Conservation (phyloP, 1,140 invertebrate genomes). For the Drosophila micromelanica region DNA sequence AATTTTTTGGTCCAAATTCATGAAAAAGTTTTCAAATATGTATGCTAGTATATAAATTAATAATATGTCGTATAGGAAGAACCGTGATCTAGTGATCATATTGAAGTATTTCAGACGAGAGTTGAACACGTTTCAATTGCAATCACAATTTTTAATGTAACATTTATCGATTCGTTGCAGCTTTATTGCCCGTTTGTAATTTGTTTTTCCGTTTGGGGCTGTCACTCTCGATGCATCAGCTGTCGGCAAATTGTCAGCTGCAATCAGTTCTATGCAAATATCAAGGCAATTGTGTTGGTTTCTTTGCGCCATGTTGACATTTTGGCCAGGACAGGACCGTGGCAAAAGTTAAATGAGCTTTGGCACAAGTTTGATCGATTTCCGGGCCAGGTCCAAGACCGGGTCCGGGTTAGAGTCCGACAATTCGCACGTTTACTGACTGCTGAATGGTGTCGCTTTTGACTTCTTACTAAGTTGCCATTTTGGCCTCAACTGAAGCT, state of each 20-base stretch:
- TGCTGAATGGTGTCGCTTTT: slow-evolving; percentile 7
- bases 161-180: slow-evolving; percentile 14
- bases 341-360: slow-evolving; percentile 75
- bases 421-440: background rate
- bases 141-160: too few species aligned
- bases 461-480: slow-evolving; percentile 6
- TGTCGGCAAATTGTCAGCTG: slow-evolving; percentile 51
- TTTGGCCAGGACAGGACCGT: slow-evolving; percentile 27
- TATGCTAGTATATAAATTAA: too few species aligned
- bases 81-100: too few species aligned
- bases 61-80: too few species aligned
- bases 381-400: slow-evolving; percentile 11
- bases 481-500: slow-evolving; percentile 7
- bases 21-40: too few species aligned
- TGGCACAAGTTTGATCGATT: slow-evolving; percentile 72
- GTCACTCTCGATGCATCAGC: slow-evolving; percentile 10
- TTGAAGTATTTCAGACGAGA: too few species aligned
- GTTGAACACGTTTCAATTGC: background rate
- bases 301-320: slow-evolving; percentile 57
- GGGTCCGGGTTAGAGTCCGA: background rate
- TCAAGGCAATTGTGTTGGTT: slow-evolving; percentile 61
- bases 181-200: slow-evolving; percentile 10
- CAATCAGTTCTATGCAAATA: slow-evolving; percentile 67
- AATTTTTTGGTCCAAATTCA: background rate
- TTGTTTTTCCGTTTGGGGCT: slow-evolving; percentile 4